These are phyloP conservation scores for Lysandra coridon DNA, from an alignment of 2,888 invertebrate species.

Conservation along the genomic window DNA sequence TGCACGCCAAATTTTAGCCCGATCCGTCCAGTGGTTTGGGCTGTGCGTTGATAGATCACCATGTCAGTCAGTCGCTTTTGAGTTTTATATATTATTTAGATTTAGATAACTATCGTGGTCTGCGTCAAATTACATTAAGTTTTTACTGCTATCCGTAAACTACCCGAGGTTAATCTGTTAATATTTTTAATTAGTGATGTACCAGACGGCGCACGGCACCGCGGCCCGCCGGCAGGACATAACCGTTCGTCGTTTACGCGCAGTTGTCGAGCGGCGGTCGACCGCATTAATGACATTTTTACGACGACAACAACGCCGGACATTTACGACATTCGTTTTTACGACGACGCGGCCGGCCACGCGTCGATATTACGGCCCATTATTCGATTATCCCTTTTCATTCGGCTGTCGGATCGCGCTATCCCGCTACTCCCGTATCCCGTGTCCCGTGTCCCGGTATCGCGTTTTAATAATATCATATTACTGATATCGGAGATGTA, in stretches of 20 bases:
- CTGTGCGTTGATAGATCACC: no score
- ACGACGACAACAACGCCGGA: not conserved
- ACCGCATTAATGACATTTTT: constrained; percentile 15
- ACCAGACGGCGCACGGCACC: not conserved
- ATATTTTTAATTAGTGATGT: not conserved
- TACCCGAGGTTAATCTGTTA: not conserved
- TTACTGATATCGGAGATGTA: not conserved
- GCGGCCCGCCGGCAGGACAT: not conserved
- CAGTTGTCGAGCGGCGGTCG: not conserved
- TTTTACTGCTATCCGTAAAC: no score
- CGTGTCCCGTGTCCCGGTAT: not conserved
- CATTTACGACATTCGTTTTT: constrained; percentile 19
- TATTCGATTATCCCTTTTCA: constrained; percentile 17
- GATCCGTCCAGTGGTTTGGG: no score
- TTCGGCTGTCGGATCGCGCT: constrained; percentile 2
- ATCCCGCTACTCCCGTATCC: not conserved
- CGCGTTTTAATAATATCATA: not conserved
- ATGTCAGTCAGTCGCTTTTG: no score
- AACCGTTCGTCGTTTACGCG: not conserved
- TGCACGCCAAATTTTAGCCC: no score
- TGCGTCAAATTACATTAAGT: no score
- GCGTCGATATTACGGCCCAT: constrained; percentile 13
- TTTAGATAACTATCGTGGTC: no score
- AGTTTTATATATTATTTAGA: no score
- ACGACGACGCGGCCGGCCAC: not conserved